phyloP scores from a whole-genome alignment of 1,140 invertebrate species.

The Drosophila santomea region DNA sequence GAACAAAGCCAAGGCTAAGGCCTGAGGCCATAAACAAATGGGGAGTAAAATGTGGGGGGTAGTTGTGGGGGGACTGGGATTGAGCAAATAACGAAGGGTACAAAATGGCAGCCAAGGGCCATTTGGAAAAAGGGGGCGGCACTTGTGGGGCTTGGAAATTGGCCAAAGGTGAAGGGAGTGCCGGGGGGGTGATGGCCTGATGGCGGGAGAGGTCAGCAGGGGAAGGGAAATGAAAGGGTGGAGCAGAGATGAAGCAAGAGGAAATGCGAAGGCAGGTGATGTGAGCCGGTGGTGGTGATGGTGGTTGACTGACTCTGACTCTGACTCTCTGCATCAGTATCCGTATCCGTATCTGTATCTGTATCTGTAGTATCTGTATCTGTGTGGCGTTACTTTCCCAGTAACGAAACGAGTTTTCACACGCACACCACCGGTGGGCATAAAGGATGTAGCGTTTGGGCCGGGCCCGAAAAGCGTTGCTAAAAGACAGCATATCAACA shows the following conservation, averaged over 20 bases:
- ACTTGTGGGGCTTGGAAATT: slow-evolving; percentile 73
- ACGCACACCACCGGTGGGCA: neutral
- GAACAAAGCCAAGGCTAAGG: slow-evolving; percentile 42
- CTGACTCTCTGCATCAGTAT: slow-evolving; percentile 12
- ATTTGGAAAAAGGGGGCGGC: slow-evolving; percentile 31
- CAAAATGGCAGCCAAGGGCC: slow-evolving; percentile 64
- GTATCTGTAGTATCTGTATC: neutral
- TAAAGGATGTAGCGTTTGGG: neutral
- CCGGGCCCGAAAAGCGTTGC: neutral
- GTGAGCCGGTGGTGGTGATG: slow-evolving; percentile 28
- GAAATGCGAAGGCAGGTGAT: slow-evolving; percentile 22
- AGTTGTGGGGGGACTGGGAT: neutral
- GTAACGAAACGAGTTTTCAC: slow-evolving; percentile 41
- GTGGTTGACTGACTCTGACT: slow-evolving; percentile 7
- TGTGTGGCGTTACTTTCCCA: slow-evolving; percentile 36
- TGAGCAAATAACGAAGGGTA: slow-evolving; percentile 9
- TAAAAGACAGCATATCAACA: neutral
- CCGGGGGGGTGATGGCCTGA: neutral
- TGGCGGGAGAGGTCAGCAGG: neutral
- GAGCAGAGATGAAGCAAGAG: slow-evolving; percentile 21
- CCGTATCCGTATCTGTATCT: slow-evolving; percentile 4
- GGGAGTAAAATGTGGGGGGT: neutral
- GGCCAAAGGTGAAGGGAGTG: slow-evolving; percentile 24
- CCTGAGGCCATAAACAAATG: slow-evolving; percentile 51
- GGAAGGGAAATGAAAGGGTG: neutral